These are phyloP conservation scores for Tenrec ecaudatus DNA, from an alignment of 2,113 vertebrate species.

Conservation along the genomic window DNA sequence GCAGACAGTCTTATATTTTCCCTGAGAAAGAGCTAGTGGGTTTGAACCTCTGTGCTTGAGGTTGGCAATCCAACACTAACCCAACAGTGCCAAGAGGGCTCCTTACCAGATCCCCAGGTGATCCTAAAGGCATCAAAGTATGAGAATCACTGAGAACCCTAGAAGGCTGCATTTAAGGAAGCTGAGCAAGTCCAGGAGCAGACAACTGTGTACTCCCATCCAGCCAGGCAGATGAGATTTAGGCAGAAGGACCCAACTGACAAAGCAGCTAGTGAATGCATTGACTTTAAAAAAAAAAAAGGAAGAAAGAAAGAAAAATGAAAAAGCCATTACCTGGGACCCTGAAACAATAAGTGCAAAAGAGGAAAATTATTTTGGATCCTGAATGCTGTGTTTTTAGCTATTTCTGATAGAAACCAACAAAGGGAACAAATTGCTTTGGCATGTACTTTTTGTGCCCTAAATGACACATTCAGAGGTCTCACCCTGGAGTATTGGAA, in stretches of 20 bases:
- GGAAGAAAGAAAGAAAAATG: too few relatives aligned
- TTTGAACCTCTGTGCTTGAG: too few relatives aligned
- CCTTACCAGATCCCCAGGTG: too few relatives aligned
- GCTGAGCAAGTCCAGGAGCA: fast-evolving
- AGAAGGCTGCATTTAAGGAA: background rate
- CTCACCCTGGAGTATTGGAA: background rate
- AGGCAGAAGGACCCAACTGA: background rate
- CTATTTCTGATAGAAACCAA: background rate
- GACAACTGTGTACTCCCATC: too few relatives aligned
- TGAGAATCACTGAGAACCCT: too few relatives aligned
- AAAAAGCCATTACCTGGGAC: too few relatives aligned
- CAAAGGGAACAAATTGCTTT: background rate
- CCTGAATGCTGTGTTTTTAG: background rate
- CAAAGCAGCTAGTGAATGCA: background rate
- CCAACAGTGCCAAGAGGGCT: too few relatives aligned
- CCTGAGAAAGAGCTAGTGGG: too few relatives aligned
- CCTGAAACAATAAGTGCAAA: background rate
- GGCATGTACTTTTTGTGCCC: background rate
- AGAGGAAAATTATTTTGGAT: background rate
- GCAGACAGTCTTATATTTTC: too few relatives aligned
- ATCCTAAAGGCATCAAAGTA: background rate
- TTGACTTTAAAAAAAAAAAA: background rate
- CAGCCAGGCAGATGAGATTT: background rate
- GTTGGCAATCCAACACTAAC: too few relatives aligned
- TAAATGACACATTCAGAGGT: background rate